These are phyloP conservation scores for Lerista edwardsae DNA, from an alignment of 2,797 vertebrate genomes.

Conservation along the genomic window DNA sequence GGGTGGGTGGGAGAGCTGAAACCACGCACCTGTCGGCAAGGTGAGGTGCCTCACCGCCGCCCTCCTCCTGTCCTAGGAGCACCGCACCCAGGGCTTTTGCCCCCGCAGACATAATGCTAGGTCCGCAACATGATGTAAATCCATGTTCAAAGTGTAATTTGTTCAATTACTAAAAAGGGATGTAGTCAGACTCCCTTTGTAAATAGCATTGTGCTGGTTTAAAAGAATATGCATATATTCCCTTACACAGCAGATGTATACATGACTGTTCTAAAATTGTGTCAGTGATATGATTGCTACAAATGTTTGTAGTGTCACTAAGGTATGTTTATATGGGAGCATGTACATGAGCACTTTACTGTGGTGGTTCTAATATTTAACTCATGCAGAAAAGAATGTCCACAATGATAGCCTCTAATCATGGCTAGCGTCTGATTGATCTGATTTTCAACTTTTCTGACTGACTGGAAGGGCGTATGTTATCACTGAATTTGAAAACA, in stretches of 20 bases:
- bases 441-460: background rate
- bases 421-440: background rate
- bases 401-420: background rate
- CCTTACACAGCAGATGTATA: background rate
- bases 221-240: background rate
- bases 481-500: background rate
- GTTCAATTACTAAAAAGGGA: slow-evolving; percentile 49
- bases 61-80: too few species aligned
- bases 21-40: too few species aligned
- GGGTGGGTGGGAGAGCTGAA: too few species aligned
- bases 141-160: slow-evolving; percentile 33
- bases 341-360: background rate
- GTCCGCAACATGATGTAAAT: too few species aligned
- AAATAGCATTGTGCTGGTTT: slow-evolving; percentile 39
- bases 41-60: too few species aligned
- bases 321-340: background rate
- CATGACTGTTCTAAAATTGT: background rate
- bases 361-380: background rate
- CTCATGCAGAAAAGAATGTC: background rate
- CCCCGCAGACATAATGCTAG: too few species aligned
- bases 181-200: slow-evolving; percentile 32
- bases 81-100: too few species aligned
- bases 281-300: background rate
- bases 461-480: background rate
- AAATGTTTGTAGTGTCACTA: too few species aligned